These are phyloP conservation scores for Eulimnadia texana DNA, from an alignment of 1,140 invertebrate species.

Conservation along the genomic window DNA sequence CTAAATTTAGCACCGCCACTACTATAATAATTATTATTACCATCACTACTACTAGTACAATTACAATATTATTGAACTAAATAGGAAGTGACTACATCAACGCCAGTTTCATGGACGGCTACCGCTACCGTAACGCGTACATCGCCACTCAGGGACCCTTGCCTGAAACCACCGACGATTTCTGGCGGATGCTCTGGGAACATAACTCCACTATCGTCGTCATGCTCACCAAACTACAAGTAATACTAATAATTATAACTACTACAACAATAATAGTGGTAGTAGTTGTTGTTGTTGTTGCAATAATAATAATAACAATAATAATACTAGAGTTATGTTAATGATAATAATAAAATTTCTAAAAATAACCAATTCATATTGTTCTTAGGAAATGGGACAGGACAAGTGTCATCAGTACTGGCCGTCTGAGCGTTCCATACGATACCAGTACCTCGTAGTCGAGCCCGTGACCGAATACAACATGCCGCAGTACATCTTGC, in stretches of 20 bases:
- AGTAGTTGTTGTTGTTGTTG: background rate
- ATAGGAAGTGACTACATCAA: constrained; percentile 96
- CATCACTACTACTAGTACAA: too few relatives aligned
- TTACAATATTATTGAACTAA: too few relatives aligned
- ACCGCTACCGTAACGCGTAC: constrained; percentile 80
- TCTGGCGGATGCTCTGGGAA: constrained; percentile 99
- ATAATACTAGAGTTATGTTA: too few relatives aligned
- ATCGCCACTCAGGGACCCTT: constrained; percentile 97
- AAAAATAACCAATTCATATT: too few relatives aligned
- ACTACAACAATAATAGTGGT: background rate
- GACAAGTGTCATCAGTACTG: constrained; percentile 99
- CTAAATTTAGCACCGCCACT: too few relatives aligned
- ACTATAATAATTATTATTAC: too few relatives aligned
- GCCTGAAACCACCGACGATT: constrained; percentile 89
- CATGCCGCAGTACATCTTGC: constrained; percentile 95
- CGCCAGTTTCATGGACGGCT: constrained; percentile 93
- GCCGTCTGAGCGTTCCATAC: constrained; percentile 89
- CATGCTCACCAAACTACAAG: constrained; percentile 94
- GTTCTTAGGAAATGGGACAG: constrained; percentile 27
- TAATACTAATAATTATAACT: constrained; percentile 29
- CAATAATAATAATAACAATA: too few relatives aligned
- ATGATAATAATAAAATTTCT: too few relatives aligned
- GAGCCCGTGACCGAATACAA: constrained; percentile 99
- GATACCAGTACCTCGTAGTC: constrained; percentile 94
- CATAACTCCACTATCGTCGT: constrained; percentile 98